These are phyloP conservation scores for Anolis carolinensis DNA, from an alignment of 2,113 vertebrate species.

Conservation along the genomic window DNA sequence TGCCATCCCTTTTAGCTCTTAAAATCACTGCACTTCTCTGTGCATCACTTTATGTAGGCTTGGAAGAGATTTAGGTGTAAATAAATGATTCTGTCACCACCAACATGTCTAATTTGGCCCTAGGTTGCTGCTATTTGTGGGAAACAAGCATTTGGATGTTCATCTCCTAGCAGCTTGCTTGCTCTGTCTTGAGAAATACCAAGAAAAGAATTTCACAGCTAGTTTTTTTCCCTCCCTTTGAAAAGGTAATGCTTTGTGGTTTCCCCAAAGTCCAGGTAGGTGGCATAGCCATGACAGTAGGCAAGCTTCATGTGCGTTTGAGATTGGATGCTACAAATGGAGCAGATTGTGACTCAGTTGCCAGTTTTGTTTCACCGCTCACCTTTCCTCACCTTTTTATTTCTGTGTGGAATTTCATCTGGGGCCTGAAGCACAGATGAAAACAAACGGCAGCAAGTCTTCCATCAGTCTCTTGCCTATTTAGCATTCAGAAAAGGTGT, in stretches of 20 bases:
- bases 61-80: not conserved
- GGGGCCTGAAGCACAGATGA: constrained; percentile 10
- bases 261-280: not conserved
- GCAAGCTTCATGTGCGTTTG: not conserved
- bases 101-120: not conserved
- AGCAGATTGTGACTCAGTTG: constrained; percentile 20
- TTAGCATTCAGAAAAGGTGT: constrained; percentile 42
- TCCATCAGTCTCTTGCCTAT: not conserved
- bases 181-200: not conserved
- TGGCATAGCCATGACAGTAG: not conserved
- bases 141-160: not conserved
- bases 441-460: constrained; percentile 38
- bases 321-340: constrained; percentile 3
- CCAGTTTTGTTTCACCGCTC: constrained; percentile 37
- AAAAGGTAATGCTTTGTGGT: not conserved
- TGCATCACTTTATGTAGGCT: not conserved
- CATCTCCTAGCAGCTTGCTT: not conserved
- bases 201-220: not conserved
- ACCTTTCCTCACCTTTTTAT: constrained; percentile 42
- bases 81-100: not conserved
- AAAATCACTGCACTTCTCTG: not conserved
- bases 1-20: not conserved
- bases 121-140: not conserved
- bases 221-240: not conserved
- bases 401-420: constrained; percentile 33